These are phyloP conservation scores for Scelioninae gen. 1 DNA, from an alignment of 2,888 invertebrate genomes.

Conservation along the genomic window DNA sequence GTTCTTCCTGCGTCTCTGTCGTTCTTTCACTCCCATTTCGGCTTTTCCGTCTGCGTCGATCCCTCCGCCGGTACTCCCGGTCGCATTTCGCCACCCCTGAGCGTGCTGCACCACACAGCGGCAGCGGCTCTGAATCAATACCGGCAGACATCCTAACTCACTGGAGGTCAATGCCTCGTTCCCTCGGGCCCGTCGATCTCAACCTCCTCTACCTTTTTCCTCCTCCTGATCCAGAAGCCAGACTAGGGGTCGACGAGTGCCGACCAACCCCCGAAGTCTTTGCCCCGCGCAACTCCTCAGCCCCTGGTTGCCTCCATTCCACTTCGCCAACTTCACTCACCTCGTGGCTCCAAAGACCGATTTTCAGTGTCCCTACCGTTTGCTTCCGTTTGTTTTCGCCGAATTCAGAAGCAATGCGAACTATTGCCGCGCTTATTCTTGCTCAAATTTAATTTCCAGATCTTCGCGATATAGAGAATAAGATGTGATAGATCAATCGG, in stretches of 20 bases:
- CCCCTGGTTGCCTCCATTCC: conserved; percentile 40
- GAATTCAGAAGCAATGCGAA: too few species aligned
- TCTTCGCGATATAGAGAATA: not conserved
- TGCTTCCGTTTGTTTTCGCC: conserved; percentile 12
- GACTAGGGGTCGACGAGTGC: conserved; percentile 72
- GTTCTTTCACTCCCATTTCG: conserved; percentile 57
- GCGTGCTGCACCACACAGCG: conserved; percentile 79
- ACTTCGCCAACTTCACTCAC: conserved; percentile 70
- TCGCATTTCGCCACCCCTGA: conserved; percentile 77
- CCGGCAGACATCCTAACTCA: conserved; percentile 86
- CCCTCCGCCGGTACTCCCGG: conserved; percentile 80
- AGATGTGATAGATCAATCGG: conserved; percentile 12
- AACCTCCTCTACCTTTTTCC: conserved; percentile 78
- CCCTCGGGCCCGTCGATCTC: conserved; percentile 86
- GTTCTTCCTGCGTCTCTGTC: conserved; percentile 57
- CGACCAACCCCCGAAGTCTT: conserved; percentile 64
- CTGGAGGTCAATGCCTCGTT: conserved; percentile 87
- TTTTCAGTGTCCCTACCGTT: conserved; percentile 58
- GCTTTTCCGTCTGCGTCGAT: conserved; percentile 81
- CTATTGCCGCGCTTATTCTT: conserved; percentile 2
- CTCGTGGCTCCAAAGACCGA: conserved; percentile 72
- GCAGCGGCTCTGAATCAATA: conserved; percentile 85
- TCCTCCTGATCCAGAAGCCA: conserved; percentile 77
- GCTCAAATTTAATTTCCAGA: conserved; percentile 15
- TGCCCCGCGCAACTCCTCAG: conserved; percentile 67